Percentiles rank a stretch among this genome's conserved stretches.
Conservation (phyloP, 1,140 invertebrate species). For the Spodoptera litura region DNA sequence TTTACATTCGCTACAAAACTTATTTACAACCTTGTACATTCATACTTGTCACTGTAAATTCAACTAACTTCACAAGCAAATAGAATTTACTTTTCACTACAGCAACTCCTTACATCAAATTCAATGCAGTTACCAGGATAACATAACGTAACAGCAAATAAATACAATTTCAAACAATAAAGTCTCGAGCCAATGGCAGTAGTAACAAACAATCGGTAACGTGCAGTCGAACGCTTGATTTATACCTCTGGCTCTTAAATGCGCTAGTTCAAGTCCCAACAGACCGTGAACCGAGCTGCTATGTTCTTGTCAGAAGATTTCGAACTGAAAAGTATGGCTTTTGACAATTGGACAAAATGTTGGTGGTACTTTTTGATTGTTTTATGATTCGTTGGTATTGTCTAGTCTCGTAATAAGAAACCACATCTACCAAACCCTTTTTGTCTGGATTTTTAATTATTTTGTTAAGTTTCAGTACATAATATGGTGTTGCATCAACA, state of each 20-base stretch:
- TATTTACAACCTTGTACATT: no score
- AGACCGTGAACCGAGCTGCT: constrained; percentile 23
- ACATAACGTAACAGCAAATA: constrained; percentile 25
- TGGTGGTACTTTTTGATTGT: background rate
- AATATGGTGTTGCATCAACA: no score
- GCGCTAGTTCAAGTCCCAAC: constrained; percentile 39
- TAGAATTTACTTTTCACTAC: background rate
- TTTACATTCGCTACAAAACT: no score
- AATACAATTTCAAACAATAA: constrained; percentile 36
- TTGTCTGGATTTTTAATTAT: no score
- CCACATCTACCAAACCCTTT: no score
- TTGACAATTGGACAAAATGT: constrained; percentile 24
- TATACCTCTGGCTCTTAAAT: constrained; percentile 40
- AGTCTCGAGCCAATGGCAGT: constrained; percentile 6
- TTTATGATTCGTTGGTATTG: background rate
- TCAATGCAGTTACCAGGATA: constrained; percentile 8
- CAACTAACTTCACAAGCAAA: no score
- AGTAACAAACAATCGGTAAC: background rate
- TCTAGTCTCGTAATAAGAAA: no score
- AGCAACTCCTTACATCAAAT: background rate
- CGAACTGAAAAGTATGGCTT: constrained; percentile 4
- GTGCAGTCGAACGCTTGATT: constrained; percentile 31
- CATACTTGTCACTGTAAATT: no score
- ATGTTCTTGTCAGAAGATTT: constrained; percentile 28
- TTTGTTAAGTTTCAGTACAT: no score